Conservation (phyloP, 1,140 invertebrate genomes). For the Drosophila kikkawai region DNA sequence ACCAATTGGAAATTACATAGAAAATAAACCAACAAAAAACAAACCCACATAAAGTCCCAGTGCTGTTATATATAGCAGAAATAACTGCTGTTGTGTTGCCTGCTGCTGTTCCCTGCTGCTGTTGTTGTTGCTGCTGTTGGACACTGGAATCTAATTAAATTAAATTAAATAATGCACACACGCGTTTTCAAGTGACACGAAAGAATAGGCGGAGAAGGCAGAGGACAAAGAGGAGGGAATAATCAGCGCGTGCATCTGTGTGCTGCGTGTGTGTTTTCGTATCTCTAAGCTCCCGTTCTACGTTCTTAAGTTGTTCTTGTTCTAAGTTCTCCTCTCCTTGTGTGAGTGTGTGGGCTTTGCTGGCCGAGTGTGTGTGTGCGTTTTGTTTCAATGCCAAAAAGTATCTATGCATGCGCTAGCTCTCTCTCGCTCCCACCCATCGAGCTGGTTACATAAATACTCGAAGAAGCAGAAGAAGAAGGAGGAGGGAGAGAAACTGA, state of each 20-base stretch:
- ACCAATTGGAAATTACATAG: slow-evolving; percentile 30
- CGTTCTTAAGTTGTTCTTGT: slow-evolving; percentile 59
- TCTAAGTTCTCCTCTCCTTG: slow-evolving; percentile 55
- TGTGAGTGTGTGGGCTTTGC: slow-evolving; percentile 31
- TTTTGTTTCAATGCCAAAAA: slow-evolving; percentile 84
- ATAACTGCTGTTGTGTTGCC: slow-evolving; percentile 3
- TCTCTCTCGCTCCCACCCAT: slow-evolving; percentile 41
- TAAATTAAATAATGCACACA: slow-evolving; percentile 58
- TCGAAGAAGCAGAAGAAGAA: slow-evolving; percentile 25
- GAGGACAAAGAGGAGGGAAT: slow-evolving; percentile 21
- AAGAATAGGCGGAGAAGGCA: slow-evolving; percentile 3
- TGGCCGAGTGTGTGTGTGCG: slow-evolving; percentile 73
- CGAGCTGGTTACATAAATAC: slow-evolving; percentile 81
- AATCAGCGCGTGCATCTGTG: slow-evolving; percentile 21
- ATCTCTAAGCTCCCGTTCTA: slow-evolving; percentile 50
- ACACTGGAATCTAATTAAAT: slow-evolving; percentile 57
- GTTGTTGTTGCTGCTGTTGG: slow-evolving; percentile 32
- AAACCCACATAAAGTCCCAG: slow-evolving; percentile 7
- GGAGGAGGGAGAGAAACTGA: slow-evolving; percentile 26
- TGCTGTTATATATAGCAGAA: slow-evolving; percentile 22
- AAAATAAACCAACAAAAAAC: slow-evolving; percentile 10
- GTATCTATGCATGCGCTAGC: slow-evolving; percentile 70
- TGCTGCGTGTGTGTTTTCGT: slow-evolving; percentile 30
- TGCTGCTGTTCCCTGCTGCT: slow-evolving; percentile 23
- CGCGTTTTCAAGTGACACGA: slow-evolving; percentile 24